These are phyloP conservation scores for Phoebastria nigripes DNA, from an alignment of 2,797 vertebrate species.

Conservation along the genomic window DNA sequence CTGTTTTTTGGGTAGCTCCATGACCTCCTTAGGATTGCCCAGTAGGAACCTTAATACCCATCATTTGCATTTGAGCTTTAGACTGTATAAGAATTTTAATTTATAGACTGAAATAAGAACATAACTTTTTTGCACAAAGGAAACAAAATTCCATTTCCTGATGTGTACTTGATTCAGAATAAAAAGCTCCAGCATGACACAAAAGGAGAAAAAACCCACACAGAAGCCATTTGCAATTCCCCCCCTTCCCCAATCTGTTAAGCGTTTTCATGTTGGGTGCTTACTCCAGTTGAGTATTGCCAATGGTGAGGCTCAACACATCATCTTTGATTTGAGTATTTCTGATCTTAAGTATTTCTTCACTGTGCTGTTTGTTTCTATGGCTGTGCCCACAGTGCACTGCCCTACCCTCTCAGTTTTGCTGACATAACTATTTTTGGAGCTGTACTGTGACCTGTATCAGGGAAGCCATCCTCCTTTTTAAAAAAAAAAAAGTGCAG, in stretches of 20 bases:
- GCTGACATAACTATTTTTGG: not conserved
- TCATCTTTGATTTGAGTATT: not conserved
- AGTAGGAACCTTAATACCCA: not conserved
- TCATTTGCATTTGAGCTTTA: not conserved
- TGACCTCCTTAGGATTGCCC: not conserved
- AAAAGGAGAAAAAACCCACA: not conserved
- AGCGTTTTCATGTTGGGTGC: not conserved
- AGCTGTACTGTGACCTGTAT: not conserved
- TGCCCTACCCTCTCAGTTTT: not conserved
- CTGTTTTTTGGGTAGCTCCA: not conserved
- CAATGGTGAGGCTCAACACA: not conserved
- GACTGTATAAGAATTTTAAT: not conserved
- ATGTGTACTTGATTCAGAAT: not conserved
- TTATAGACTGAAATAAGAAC: not conserved
- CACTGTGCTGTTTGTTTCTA: not conserved
- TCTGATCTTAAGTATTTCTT: not conserved
- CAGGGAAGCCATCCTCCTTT: not conserved
- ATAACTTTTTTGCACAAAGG: not conserved
- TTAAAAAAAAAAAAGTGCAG: not conserved
- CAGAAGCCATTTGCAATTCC: not conserved
- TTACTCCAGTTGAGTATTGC: not conserved
- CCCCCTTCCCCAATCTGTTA: not conserved
- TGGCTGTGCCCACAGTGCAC: not conserved
- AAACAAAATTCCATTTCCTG: not conserved
- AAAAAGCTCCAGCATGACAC: not conserved